Evolutionary conservation across 2,797 vertebrate genomes (phyloP).

Genomic region (Erethizon dorsatum): DNA sequence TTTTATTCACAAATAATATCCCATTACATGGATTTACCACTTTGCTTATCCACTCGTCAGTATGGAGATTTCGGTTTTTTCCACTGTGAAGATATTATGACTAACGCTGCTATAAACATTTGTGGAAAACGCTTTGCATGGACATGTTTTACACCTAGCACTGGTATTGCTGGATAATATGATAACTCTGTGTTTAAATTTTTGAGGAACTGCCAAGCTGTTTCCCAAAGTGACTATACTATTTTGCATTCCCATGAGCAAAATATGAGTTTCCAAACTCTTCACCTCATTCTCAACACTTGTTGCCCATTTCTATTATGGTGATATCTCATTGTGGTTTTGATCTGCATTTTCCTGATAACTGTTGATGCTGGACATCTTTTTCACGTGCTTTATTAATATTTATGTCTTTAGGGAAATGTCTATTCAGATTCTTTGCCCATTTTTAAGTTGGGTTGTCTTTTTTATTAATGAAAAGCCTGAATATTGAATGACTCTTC

Average conservation of each 20-base stretch:
- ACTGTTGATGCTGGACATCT: not conserved
- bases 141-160: not conserved
- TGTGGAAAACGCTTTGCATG: not conserved
- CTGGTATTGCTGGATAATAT: not conserved
- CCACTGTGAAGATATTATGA: not conserved
- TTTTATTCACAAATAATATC: not conserved
- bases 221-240: not conserved
- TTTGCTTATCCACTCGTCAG: not conserved
- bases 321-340: not conserved
- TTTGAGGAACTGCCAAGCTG: not conserved
- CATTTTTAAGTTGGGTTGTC: constrained; percentile 41
- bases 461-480: not conserved
- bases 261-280: not conserved
- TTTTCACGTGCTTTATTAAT: not conserved
- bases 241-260: not conserved
- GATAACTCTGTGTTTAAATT: not conserved
- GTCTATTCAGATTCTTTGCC: not conserved
- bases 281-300: not conserved
- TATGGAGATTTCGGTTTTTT: not conserved
- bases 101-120: not conserved
- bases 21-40: not conserved
- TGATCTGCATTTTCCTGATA: not conserved
- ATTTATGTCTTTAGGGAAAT: constrained; percentile 12
- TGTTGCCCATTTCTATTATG: not conserved
- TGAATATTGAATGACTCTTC: not conserved